Conservation (phyloP, 2,888 invertebrate genomes). For the Apeira syringaria region DNA sequence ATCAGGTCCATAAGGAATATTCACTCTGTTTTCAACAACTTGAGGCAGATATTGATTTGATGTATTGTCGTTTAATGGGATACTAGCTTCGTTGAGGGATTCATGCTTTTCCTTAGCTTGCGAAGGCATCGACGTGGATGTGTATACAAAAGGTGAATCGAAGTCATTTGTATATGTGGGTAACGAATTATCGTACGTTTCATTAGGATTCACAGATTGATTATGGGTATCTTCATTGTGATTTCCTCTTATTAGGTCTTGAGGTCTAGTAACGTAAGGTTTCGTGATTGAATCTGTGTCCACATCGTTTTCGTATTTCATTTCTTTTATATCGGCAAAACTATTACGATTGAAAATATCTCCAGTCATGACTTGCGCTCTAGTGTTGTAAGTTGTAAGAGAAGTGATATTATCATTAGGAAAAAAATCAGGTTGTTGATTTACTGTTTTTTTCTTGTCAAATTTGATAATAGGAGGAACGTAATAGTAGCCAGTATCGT, state of each 20-base stretch:
- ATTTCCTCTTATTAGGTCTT: neutral
- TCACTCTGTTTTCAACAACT: conserved; percentile 1
- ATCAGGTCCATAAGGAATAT: neutral
- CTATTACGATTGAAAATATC: neutral
- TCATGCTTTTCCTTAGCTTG: conserved; percentile 7
- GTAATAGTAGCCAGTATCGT: conserved; percentile 11
- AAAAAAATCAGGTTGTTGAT: neutral
- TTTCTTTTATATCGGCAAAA: neutral
- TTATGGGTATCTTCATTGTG: neutral
- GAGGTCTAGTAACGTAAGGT: conserved; percentile 6
- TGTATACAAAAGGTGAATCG: conserved; percentile 11
- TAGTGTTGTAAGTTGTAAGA: neutral
- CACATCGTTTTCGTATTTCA: neutral
- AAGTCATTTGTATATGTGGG: neutral
- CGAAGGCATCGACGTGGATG: conserved; percentile 33
- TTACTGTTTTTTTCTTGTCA: neutral
- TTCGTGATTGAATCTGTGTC: neutral
- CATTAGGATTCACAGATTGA: neutral
- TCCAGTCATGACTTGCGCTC: neutral
- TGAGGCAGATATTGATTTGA: conserved; percentile 3
- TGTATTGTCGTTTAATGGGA: too few species aligned
- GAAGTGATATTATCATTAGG: neutral
- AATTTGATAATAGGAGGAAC: conserved; percentile 12
- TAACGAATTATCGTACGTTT: neutral
- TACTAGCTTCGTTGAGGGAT: too few species aligned